phyloP scores from a whole-genome alignment of 2,888 invertebrate species.

The Chironomus tentans region DNA sequence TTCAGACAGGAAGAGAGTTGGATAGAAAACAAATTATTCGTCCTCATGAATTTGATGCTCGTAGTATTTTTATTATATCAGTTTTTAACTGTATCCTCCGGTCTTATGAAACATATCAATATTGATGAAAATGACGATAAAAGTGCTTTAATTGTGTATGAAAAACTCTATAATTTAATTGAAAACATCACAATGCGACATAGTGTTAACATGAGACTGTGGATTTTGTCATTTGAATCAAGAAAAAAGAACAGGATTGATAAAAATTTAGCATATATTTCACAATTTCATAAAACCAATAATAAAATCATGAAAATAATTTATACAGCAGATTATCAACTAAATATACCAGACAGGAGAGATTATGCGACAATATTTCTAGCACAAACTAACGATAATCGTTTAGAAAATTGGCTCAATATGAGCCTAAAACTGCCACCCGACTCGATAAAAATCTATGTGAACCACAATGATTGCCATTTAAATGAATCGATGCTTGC shows the following conservation, averaged over 20 bases:
- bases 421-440: neutral
- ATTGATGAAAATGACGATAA: neutral
- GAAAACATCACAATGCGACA: neutral
- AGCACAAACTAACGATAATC: neutral
- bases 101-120: neutral
- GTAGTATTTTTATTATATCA: neutral
- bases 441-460: neutral
- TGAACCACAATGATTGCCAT: conserved; percentile 1
- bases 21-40: too few relatives aligned
- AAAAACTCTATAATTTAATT: neutral
- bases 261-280: too few relatives aligned
- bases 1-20: neutral
- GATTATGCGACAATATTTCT: conserved; percentile 6
- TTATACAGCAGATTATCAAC: neutral
- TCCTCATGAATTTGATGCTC: neutral
- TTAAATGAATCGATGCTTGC: neutral
- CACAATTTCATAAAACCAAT: neutral
- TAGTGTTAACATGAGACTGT: neutral
- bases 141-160: neutral
- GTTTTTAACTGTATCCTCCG: neutral
- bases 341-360: neutral
- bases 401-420: neutral
- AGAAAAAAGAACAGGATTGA: too few relatives aligned
- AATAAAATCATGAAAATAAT: neutral
- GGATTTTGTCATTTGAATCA: too few relatives aligned